Evolutionary conservation across 2,113 vertebrate species (phyloP).

Genomic region (Cinclus cinclus): DNA sequence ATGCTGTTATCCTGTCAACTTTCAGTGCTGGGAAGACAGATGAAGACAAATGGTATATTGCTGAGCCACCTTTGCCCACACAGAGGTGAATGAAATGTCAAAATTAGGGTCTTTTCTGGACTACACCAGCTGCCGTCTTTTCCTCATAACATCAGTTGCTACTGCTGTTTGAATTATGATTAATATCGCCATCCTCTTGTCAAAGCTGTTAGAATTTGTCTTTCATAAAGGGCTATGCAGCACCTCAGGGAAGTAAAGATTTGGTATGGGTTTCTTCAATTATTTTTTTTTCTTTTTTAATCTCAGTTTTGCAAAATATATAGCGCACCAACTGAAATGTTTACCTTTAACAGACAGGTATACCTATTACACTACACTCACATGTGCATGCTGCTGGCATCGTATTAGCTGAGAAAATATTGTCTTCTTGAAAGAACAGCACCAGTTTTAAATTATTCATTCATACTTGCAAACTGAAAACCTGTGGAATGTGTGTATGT

Average conservation of each 20-base stretch:
- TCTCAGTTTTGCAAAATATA: not conserved
- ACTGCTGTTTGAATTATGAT: slow-evolving; percentile 21
- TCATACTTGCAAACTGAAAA: not conserved
- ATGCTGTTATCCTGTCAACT: not conserved
- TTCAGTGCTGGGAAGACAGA: slow-evolving; percentile 15
- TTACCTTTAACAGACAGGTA: not conserved
- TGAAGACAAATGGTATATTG: slow-evolving; percentile 24
- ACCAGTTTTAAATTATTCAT: not conserved
- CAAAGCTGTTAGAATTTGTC: slow-evolving; percentile 40
- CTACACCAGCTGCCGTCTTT: not conserved
- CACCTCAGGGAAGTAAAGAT: not conserved
- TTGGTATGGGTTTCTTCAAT: not conserved
- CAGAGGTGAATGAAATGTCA: slow-evolving; percentile 28
- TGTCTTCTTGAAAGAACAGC: not conserved
- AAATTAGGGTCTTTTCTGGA: not conserved
- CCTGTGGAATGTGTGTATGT: not conserved
- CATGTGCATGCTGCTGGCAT: not conserved
- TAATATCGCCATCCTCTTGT: slow-evolving; percentile 6
- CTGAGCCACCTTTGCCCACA: not conserved
- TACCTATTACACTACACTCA: not conserved
- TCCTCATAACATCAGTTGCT: not conserved
- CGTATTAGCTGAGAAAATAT: not conserved
- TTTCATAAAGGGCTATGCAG: not conserved
- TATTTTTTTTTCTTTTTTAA: not conserved
- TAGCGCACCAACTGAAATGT: not conserved